Percentiles rank a stretch among this genome's conserved stretches.
These are phyloP conservation scores for Antechinus flavipes DNA, from an alignment of 2,113 vertebrate genomes.

Conservation along the genomic window DNA sequence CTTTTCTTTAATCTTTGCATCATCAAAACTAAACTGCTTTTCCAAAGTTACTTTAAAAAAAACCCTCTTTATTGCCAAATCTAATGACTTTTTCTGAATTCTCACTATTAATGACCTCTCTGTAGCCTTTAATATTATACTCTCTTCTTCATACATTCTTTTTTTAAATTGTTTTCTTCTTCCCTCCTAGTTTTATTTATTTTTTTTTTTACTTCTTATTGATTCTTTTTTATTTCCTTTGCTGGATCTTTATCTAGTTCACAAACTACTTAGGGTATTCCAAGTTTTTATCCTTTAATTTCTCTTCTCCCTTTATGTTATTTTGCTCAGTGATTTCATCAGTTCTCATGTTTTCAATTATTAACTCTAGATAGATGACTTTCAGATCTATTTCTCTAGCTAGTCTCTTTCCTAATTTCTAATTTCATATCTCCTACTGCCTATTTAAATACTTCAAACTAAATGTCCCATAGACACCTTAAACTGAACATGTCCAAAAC, in stretches of 20 bases:
- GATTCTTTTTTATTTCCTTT: background rate
- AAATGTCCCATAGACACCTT: background rate
- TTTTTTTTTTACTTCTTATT: background rate
- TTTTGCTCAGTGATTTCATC: background rate
- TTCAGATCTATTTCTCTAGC: background rate
- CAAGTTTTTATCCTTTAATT: background rate
- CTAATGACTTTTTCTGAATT: background rate
- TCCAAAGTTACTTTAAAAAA: background rate
- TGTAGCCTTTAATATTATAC: background rate
- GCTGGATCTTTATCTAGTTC: background rate
- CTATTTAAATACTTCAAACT: background rate
- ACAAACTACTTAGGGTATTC: background rate
- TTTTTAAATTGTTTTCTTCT: background rate
- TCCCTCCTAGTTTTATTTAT: background rate
- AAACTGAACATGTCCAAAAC: background rate
- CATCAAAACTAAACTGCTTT: background rate
- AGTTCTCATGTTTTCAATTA: background rate
- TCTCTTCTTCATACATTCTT: background rate
- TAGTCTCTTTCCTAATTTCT: background rate
- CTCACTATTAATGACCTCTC: background rate
- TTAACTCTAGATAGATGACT: background rate
- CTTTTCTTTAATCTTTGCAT: background rate
- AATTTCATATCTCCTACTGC: background rate
- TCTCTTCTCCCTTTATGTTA: background rate
- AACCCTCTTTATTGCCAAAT: background rate